Base-by-base conservation (phyloP, 2,888 invertebrate species). In the Mimachlamys varia region DNA sequence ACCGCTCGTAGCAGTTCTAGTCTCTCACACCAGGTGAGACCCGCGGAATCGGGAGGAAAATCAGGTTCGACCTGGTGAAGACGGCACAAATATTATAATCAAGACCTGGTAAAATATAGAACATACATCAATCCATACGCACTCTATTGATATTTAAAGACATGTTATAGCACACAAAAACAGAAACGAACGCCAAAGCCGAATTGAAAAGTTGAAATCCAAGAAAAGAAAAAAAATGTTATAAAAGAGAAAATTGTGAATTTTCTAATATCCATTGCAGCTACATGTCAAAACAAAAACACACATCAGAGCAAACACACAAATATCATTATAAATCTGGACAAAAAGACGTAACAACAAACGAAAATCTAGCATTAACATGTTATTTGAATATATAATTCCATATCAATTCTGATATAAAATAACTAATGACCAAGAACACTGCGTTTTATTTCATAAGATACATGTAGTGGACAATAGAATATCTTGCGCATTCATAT, bases 1-100 rank as follows among this genome's bases (percentile, higher is more conserved):
- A 94, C 92, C 13, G 94, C 90, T 37, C 94, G 92, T 19, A 94
- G 90, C 87, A 93, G 90, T 90, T 94, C 94, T 17, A 94, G 91
- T 89, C 93, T 94, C 88, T 94, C 93, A 27, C 93, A 88, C 94
- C 94, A 93, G 13, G 94, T 93, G 10, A 94, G 90, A 0, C 93
- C 93, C 2, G 92, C 94, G 33, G 93, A 49, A 49, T 92, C 91
- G 22, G 93, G 92, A 76, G 91, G 91, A 38, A 62, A 89, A 37
- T 92, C 88, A 37, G 92, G 87, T 58, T 89, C 87, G 38, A 91
- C 92, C 94, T 94, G 91, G 53, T 91, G 92, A 87, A 27, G 27
- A 27, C 12, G 33, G 2, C 3, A 44, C 7, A 62, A 22, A 62
- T 62, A 27, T n/a, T n/a, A 62, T 10, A 53, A 53, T 12, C 17